These are phyloP conservation scores for Urocolius indicus DNA, from an alignment of 2,113 vertebrate genomes.

Conservation along the genomic window DNA sequence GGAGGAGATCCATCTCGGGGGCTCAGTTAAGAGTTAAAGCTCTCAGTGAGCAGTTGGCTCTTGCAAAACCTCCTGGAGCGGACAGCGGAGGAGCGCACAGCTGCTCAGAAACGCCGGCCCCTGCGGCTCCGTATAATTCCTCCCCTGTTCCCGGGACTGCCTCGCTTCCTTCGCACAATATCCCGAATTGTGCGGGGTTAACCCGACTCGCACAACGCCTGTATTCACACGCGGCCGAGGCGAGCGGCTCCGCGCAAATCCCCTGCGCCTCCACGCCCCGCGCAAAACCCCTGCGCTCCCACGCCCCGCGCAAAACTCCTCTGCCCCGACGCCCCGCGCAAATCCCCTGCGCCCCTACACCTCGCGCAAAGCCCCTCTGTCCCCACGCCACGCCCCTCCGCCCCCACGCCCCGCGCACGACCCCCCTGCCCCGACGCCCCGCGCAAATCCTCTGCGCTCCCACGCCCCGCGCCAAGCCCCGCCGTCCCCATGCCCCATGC, in stretches of 20 bases:
- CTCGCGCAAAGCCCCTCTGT: too few species aligned
- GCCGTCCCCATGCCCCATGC: too few species aligned
- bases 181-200: slow-evolving; percentile 65
- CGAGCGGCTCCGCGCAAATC: neutral
- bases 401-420: too few species aligned
- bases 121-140: slow-evolving; percentile 61
- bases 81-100: slow-evolving; percentile 26
- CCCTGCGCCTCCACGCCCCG: neutral
- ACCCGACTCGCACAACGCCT: slow-evolving; percentile 46
- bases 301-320: too few species aligned
- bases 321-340: too few species aligned
- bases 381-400: too few species aligned
- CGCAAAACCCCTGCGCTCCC: too few species aligned
- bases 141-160: slow-evolving; percentile 67
- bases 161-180: slow-evolving; percentile 51
- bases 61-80: neutral
- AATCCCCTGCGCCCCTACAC: too few species aligned
- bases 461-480: too few species aligned
- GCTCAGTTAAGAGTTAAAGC: slow-evolving; percentile 61
- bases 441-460: too few species aligned
- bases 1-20: neutral
- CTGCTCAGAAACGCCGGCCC: slow-evolving; percentile 65
- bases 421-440: too few species aligned
- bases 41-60: slow-evolving; percentile 21
- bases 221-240: slow-evolving; percentile 25